Percentiles rank a stretch among this genome's conserved stretches.
Conservation (phyloP, 2,797 vertebrate species). For the Oryzias sinensis region DNA sequence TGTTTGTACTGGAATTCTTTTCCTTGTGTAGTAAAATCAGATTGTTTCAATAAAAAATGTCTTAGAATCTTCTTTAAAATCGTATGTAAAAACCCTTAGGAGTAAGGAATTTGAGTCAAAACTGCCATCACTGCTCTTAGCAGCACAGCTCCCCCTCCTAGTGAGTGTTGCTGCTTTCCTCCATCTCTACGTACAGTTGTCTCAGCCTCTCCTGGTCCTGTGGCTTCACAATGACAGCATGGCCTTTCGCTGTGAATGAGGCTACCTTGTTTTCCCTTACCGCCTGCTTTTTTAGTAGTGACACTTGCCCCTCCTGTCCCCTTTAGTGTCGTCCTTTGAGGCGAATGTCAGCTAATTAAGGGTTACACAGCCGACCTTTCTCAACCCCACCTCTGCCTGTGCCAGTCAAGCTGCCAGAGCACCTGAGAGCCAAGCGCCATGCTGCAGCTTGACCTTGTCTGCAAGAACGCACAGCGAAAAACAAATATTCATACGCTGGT, state of each 20-base stretch:
- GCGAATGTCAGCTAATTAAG: slow-evolving; percentile 80
- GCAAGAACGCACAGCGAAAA: background rate
- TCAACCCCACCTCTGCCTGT: slow-evolving; percentile 31
- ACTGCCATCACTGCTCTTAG: slow-evolving; percentile 1
- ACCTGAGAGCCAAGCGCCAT: slow-evolving; percentile 4
- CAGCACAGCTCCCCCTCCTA: slow-evolving; percentile 10
- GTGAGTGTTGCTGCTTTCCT: slow-evolving; percentile 26
- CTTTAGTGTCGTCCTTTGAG: slow-evolving; percentile 54
- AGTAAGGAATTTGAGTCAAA: background rate
- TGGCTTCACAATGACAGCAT: slow-evolving; percentile 41
- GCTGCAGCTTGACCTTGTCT: slow-evolving; percentile 42
- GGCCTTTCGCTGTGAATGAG: slow-evolving; percentile 48
- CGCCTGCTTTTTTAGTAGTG: slow-evolving; percentile 18
- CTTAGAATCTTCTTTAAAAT: background rate
- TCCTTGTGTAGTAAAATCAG: too few species aligned
- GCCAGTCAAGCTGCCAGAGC: slow-evolving; percentile 14
- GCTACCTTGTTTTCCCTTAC: slow-evolving; percentile 27
- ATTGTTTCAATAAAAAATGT: too few species aligned
- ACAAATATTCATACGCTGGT: slow-evolving; percentile 15
- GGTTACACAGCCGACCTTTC: slow-evolving; percentile 71
- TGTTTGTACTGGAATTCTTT: too few species aligned
- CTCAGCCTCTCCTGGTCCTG: slow-evolving; percentile 9
- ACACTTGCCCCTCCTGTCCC: slow-evolving; percentile 22
- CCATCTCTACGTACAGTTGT: slow-evolving; percentile 33
- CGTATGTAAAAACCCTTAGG: too few species aligned